Evolutionary conservation across 64 coral and sea anemone species (phyloP).

Genomic region (Orbicella faveolata): DNA sequence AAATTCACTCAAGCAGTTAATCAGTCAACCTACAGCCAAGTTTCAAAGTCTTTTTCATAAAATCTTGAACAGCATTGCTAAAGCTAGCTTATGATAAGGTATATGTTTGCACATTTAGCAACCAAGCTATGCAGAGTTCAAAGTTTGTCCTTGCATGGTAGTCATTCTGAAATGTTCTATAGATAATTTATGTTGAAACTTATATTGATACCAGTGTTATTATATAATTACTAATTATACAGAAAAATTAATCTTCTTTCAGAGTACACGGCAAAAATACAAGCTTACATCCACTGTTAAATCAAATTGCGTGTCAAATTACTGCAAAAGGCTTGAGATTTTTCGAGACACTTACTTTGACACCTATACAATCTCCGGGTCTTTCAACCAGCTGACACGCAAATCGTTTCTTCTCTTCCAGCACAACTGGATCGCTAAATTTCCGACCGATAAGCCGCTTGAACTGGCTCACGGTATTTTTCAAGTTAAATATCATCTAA

Average conservation of each 20-base stretch:
- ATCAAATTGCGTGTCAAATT: not conserved
- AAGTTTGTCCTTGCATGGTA: too few relatives aligned
- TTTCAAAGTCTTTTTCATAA: too few relatives aligned
- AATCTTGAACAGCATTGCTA: too few relatives aligned
- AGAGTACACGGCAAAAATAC: not conserved
- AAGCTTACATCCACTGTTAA: not conserved
- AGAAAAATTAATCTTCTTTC: not conserved
- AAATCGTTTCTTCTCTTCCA: constrained; percentile 69
- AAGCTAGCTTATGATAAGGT: too few relatives aligned
- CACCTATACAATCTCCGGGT: constrained; percentile 71
- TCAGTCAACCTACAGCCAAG: too few relatives aligned
- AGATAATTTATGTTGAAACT: too few relatives aligned
- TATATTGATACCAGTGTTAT: too few relatives aligned
- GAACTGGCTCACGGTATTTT: constrained; percentile 92
- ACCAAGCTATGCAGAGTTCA: too few relatives aligned
- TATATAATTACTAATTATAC: too few relatives aligned
- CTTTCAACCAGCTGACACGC: constrained; percentile 73
- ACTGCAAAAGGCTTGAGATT: not conserved
- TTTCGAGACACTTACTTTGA: constrained; percentile 67
- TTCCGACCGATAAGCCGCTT: constrained; percentile 87
- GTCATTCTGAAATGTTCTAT: too few relatives aligned
- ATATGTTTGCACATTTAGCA: too few relatives aligned
- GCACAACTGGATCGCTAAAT: constrained; percentile 86
- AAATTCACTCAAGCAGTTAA: too few relatives aligned
- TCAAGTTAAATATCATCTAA: constrained; percentile 85